Evolutionary conservation across 1,140 invertebrate species (phyloP), one percentile per base, ranked within the genome.

Genomic region (Drosophila lowei): DNA sequence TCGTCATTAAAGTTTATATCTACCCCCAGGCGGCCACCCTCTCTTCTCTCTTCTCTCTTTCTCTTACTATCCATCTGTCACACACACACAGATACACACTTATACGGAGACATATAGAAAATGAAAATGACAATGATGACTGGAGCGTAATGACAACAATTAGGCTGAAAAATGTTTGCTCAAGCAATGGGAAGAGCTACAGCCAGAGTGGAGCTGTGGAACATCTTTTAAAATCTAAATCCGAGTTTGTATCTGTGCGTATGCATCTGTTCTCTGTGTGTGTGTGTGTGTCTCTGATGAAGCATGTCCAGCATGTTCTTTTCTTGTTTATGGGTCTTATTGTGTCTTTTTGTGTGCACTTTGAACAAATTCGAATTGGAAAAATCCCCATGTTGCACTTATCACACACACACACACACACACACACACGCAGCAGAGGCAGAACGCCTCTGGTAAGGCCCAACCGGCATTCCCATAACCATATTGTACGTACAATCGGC

Each of bases 311-410:
- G 65, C 66, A 70, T 70, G 66, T 70, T 70, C 66, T 42, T 70
- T 68, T 57, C 66, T 70, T 70, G 66, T 70, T 70, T 68, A 70
- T 70, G 66, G 25, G 18, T 34, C 43, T 55, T 38, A 16, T 25
- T 11, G 65, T 79, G 34, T 56, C 15, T 46, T 47, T 63, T 57
- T 54, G 49, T 72, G 55, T 75, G 77, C 77, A 84, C 81, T 84
- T 85, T 84, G 80, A 70, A 72, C 77, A 85, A 84, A 84, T 84
- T 84, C 85, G 85, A 84, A 84, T 80, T 84, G 72, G 67, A 85
- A 85, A 71, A 84, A 84, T 86, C 72, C 80, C 68, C 63, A 56
- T 77, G 80, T 66, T 76, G 76, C 76, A 81, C 62, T 81, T 80
- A 83, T 80, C 2, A 6, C 5, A 25, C 3, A 25, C 0, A 25